These are phyloP conservation scores for Ectropis crepuscularia DNA, from an alignment of 2,888 invertebrate genomes.

Conservation along the genomic window DNA sequence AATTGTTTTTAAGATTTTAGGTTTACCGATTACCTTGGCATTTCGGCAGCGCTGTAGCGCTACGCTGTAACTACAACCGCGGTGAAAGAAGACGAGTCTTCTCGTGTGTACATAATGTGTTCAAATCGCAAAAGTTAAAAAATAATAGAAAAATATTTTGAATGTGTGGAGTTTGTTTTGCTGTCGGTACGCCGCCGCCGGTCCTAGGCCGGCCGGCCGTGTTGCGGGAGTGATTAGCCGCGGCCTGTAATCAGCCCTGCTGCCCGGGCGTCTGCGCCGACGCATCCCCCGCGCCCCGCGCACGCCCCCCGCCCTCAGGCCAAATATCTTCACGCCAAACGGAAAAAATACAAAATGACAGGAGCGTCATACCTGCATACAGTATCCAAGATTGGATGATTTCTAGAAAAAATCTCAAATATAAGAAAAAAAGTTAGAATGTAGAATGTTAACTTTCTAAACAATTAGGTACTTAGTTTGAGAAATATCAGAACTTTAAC, in stretches of 20 bases:
- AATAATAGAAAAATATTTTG: background rate
- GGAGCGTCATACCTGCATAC: conserved; percentile 31
- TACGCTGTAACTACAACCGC: too few species aligned
- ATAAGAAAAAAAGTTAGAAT: too few species aligned
- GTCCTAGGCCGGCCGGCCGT: conserved; percentile 54
- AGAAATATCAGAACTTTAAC: too few species aligned
- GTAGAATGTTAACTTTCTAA: too few species aligned
- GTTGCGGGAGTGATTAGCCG: conserved; percentile 79
- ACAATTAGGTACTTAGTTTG: background rate
- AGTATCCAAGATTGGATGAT: conserved; percentile 16
- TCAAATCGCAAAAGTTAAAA: background rate
- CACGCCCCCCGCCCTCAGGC: conserved; percentile 55
- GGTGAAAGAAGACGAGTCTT: too few species aligned
- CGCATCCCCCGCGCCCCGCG: conserved; percentile 50
- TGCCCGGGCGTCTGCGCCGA: conserved; percentile 80
- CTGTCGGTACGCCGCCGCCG: conserved; percentile 45
- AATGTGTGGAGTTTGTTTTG: conserved; percentile 40
- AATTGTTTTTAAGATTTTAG: too few species aligned
- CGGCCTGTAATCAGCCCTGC: conserved; percentile 81
- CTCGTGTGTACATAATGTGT: too few species aligned
- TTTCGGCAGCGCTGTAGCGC: too few species aligned
- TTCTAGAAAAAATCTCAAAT: background rate
- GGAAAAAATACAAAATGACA: conserved; percentile 63
- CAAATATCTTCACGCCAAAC: conserved; percentile 79
- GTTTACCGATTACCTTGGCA: too few species aligned